Evolutionary conservation across 2,113 vertebrate species (phyloP), one percentile per base, ranked within the genome.

Genomic region (Xiphophorus maculatus): DNA sequence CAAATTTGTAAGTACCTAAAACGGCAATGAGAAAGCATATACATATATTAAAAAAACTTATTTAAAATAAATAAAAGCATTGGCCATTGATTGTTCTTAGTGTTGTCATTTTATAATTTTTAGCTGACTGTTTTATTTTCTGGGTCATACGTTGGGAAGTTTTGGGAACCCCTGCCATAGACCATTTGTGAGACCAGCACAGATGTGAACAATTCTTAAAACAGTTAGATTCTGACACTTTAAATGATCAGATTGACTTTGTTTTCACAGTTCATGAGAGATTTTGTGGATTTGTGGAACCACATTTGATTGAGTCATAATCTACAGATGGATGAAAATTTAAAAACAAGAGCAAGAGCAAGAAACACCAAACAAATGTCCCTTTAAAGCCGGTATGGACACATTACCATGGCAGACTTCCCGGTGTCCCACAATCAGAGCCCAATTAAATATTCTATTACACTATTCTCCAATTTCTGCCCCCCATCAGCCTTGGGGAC

Each of bases 401-500:
- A 88, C 76, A 83, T 88, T 79, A 63, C 61, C 51, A 58, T 86
- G 81, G 85, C 91, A 86, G 66, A 62, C 63, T 75, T 90, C 91
- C 81, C 88, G 78, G 86, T 86, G 84, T 88, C 82, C 77, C 87
- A 79, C 84, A 89, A 89, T 90, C 88, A 85, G 83, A 93, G 82
- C 74, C 92, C 83, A 88, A 87, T 93, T 85, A 93, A 93, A 93
- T 92, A 97, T 96, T 96, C 94, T 93, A 93, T 96, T 95, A 95
- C 94, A 95, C 96, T 96, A 96, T 94, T 95, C 95, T 96, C 92
- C 94, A 93, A 93, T 96, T 96, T 94, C 91, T 93, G 83, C 80
- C 86, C 90, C 84, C 89, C 73, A 88, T 95, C 93, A 89, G 90
- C 79, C 61, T 68, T 42, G 69, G 84, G 92, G 70, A 87, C 91